Conservation (phyloP, 2,113 vertebrate genomes). For the Gymnogyps californianus region DNA sequence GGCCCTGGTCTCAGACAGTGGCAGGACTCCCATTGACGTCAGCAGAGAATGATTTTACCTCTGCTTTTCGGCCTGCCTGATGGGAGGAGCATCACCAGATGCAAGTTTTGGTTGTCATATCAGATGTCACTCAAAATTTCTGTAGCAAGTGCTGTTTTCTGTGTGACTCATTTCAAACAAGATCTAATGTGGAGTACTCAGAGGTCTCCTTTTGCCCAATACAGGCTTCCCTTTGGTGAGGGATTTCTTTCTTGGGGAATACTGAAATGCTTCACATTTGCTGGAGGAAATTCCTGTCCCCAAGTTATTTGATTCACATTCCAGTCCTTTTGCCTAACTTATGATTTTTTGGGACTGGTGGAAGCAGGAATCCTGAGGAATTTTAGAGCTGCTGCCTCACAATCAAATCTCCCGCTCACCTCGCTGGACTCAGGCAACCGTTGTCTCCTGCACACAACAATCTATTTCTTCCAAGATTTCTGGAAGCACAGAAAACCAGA, state of each 20-base stretch:
- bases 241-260: not conserved
- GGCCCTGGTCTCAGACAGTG: not conserved
- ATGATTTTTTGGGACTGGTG: not conserved
- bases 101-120: not conserved
- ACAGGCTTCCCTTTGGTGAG: not conserved
- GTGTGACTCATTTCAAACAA: not conserved
- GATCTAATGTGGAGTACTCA: not conserved
- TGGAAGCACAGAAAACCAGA: not conserved
- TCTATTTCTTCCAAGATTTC: not conserved
- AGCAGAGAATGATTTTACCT: not conserved
- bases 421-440: not conserved
- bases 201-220: not conserved
- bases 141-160: not conserved
- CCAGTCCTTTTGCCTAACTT: not conserved
- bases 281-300: not conserved
- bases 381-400: not conserved
- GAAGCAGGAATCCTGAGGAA: not conserved
- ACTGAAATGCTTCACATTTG: not conserved
- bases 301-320: not conserved
- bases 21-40: slow-evolving; percentile 28
- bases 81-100: not conserved
- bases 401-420: not conserved
- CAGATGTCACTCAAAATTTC: not conserved
- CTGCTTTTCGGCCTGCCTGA: not conserved
- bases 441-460: not conserved